These are phyloP conservation scores for Calephelis perditalis DNA, from an alignment of 2,888 invertebrate genomes.

Conservation along the genomic window DNA sequence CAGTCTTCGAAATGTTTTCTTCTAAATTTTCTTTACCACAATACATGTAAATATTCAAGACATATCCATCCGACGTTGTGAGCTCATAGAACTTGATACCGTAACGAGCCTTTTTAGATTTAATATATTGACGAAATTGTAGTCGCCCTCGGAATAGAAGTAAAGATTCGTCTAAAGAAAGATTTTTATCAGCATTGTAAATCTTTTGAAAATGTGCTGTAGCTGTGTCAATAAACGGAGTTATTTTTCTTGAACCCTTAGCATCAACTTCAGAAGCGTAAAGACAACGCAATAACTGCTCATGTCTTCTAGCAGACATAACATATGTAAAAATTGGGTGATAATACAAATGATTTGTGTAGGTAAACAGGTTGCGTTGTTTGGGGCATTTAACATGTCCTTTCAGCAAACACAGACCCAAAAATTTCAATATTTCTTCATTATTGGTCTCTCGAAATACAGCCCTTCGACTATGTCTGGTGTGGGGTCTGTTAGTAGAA, in stretches of 20 bases:
- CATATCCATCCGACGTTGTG: constrained; percentile 36
- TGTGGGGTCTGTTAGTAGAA: constrained; percentile 24
- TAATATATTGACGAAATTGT: constrained; percentile 34
- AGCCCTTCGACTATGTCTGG: constrained; percentile 22
- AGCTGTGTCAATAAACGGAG: constrained; percentile 27
- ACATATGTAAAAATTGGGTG: constrained; percentile 31
- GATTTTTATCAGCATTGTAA: constrained; percentile 29
- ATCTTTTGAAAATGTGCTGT: constrained; percentile 29
- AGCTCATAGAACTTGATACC: constrained; percentile 37
- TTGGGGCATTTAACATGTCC: constrained; percentile 23
- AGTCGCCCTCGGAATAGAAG: constrained; percentile 33
- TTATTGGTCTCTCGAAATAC: constrained; percentile 22
- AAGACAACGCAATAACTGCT: constrained; percentile 33
- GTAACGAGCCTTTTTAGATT: constrained; percentile 35
- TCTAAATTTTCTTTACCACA: constrained; percentile 28
- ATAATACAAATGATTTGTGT: constrained; percentile 27
- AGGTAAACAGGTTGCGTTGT: constrained; percentile 26
- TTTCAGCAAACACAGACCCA: constrained; percentile 24
- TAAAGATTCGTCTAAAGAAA: constrained; percentile 34
- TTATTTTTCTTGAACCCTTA: constrained; percentile 30
- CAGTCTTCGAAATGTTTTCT: constrained; percentile 25
- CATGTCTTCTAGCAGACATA: constrained; percentile 30
- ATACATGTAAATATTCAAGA: constrained; percentile 35
- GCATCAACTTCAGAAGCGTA: constrained; percentile 29
- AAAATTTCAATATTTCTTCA: constrained; percentile 24